Evolutionary conservation across 2,888 invertebrate species (phyloP), one percentile per base, ranked within the genome.

Genomic region (Cylindroiulus punctatus): DNA sequence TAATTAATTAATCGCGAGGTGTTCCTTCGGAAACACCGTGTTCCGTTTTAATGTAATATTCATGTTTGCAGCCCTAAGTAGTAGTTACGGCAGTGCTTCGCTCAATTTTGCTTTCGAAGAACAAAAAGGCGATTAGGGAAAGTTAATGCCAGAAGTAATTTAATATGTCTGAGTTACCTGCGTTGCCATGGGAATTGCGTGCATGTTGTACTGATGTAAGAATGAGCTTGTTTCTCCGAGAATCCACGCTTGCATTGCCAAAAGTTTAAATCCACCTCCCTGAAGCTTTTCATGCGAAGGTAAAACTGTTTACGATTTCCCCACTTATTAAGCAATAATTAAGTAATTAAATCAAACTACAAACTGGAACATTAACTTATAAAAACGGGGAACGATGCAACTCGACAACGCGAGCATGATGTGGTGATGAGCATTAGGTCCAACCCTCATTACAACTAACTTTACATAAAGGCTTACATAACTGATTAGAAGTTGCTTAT

Each of bases 71-170:
- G 52, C 52, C 17, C 17, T 47, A 47, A 47, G 47, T 10, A 19
- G n/a, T 52, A 4, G 3, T 8, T 0, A 52, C n/a, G 19, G 52
- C 52, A 52, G 5, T 17, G 14, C 17, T 1, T 47, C 47, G 14
- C 47, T 47, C 47, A 47, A 47, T 52, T 52, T 52, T 14, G n/a
- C 52, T 52, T 52, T 52, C 52, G n/a, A 52, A n/a, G n/a, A 52
- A 52, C 52, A 52, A 52, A 52, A 52, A n/a, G 52, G n/a, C 52
- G 52, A 52, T 52, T 52, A 52, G 52, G 52, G 7, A n/a, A n/a
- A 52, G 19, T 52, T 52, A 52, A 52, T 52, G 17, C 52, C 52
- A 52, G 3, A 12, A 52, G 52, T 52, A 14, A 52, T n/a, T n/a
- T 52, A n/a, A n/a, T 19, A 52, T 52, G 5, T n/a, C 14, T 19